Base-by-base conservation (phyloP, 1,140 invertebrate species). In the Drosophila hydei region DNA sequence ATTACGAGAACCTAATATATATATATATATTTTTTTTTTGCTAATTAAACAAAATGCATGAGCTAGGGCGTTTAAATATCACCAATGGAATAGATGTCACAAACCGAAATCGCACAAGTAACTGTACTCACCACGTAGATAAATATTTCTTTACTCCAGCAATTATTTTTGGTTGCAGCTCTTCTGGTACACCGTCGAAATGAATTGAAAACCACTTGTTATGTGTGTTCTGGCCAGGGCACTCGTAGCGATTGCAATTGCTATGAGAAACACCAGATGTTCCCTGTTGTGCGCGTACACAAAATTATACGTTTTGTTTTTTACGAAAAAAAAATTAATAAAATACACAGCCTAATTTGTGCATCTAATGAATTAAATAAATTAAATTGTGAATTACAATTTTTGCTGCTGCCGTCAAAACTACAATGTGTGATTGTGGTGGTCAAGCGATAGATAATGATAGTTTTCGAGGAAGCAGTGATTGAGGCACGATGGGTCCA, bases 141-240 rank as follows among this genome's bases (percentile, higher is more conserved):
- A 75, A 45, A 51, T 42, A 38, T 52, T 33, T 72, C 30, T 59
- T 25, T 45, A 12, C 38, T 23, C 30, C 64, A 63, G 47, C 47
- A 50, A 58, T 52, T 27, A 65, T 55, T 59, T 69, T 45, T 45
- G 40, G 68, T 51, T 72, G 68, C 70, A 69, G 79, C 63, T 55
- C 60, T 71, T 60, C 40, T 71, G 36, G 51, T 71, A 69, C 50
- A 67, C 58, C 69, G 42, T 64, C 59, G 19, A 63, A 67, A 45
- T 52, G 64, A 72, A 61, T 43, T 63, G 62, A 72, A 87, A 85
- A 85, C 81, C 81, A 85, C 81, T 85, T 85, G 81, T 85, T 85
- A 85, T 81, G 75, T 75, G 69, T 77, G 51, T 77, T 69, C 64
- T 69, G 56, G 56, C 59, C 16, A 54, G 58, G 48, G 65, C 21